These are phyloP conservation scores for Bombus confusus DNA, from an alignment of 1,140 invertebrate genomes.

Conservation along the genomic window DNA sequence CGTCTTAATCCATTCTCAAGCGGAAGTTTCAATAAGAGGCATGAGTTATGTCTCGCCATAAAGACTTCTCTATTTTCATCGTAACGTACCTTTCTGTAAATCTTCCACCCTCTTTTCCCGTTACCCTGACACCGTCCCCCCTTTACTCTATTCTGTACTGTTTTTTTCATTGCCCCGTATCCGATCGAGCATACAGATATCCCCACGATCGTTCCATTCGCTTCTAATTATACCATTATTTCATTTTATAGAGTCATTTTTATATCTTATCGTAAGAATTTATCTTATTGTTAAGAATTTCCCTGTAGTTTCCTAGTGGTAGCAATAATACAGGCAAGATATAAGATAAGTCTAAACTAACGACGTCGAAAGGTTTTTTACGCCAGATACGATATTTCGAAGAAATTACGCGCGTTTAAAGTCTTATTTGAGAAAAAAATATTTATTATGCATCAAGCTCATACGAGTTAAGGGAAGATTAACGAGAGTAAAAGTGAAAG, in stretches of 20 bases:
- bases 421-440: neutral
- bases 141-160: neutral
- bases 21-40: slow-evolving; percentile 74
- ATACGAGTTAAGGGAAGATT: neutral
- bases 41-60: slow-evolving; percentile 75
- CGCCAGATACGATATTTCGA: no score
- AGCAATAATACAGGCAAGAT: neutral
- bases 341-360: no score
- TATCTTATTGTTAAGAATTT: neutral
- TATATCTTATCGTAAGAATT: neutral
- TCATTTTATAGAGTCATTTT: neutral
- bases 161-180: no score
- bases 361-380: neutral
- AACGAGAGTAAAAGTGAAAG: neutral
- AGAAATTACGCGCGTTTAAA: no score
- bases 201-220: neutral
- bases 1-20: slow-evolving; percentile 75
- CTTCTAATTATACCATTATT: neutral
- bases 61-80: slow-evolving; percentile 71
- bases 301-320: neutral
- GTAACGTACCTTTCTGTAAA: slow-evolving; percentile 53
- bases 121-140: neutral
- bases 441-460: neutral
- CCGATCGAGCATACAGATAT: neutral
- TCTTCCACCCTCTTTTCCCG: slow-evolving; percentile 24